phyloP scores from a whole-genome alignment of 2,113 vertebrate species.

The Sterrhoptilus dennistouni region DNA sequence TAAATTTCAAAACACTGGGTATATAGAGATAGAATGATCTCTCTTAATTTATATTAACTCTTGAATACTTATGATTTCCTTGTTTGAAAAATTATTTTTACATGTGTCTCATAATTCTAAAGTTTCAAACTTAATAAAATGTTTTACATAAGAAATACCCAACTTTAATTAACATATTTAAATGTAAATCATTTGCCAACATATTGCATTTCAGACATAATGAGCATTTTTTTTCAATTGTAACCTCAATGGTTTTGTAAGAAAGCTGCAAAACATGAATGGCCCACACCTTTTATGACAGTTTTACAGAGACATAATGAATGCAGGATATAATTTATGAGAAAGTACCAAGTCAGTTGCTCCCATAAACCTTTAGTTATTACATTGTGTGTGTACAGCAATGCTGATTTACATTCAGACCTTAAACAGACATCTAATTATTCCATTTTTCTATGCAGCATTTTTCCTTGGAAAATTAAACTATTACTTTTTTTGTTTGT shows the following conservation, averaged over 20 bases:
- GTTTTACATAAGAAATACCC: neutral
- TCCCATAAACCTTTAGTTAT: conserved; percentile 25
- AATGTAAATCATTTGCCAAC: neutral
- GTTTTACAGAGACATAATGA: neutral
- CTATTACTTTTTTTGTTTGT: neutral
- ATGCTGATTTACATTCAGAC: neutral
- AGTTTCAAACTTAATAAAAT: neutral
- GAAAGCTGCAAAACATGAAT: neutral
- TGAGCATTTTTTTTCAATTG: neutral
- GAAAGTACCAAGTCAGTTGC: neutral
- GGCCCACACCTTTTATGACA: neutral
- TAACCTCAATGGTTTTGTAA: neutral
- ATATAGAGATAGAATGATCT: neutral
- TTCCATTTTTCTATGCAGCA: neutral
- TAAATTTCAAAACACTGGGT: neutral
- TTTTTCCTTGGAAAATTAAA: neutral
- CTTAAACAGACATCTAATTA: neutral
- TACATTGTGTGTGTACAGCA: neutral
- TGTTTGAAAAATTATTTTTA: neutral
- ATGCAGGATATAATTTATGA: neutral
- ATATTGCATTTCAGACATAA: neutral
- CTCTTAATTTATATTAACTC: neutral
- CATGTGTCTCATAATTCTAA: neutral
- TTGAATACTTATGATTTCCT: neutral
- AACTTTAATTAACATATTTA: neutral